Base-by-base conservation (phyloP, 23 tunicate species). In the Diplosoma virens region DNA sequence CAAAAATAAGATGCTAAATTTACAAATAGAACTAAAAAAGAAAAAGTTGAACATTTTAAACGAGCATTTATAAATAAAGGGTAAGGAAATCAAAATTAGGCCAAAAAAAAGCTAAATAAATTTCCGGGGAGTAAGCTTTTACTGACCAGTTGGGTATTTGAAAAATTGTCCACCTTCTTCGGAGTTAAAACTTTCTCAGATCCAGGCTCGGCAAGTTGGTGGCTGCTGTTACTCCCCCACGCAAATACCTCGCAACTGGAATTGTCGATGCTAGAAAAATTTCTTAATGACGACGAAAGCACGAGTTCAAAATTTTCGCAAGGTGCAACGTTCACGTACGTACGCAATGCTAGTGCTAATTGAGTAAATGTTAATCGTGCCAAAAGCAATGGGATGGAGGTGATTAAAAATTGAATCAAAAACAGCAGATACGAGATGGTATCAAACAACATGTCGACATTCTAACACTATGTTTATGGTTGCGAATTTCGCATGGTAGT, bases 151-250 rank as follows among this genome's bases (percentile, higher is more conserved):
- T 92, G 97, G 1, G 97, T 47, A 30, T 80, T 75, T 20, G 77
- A 53, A 48, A 92, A 92, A 75, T 67, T 68, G 25, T 56, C 64
- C 6, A 85, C 67, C 50, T 80, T 92, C 47, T 81, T 92, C 0
- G 97, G 92, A 6, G 53, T 53, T 35, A 85, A 32, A 17, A 92
- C 76, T 76, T 92, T 92, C 20, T 95, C 99, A 9, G 82, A 72
- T 32, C 83, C 87, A 25, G 69, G 76, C 41, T 95, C 99, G 25
- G 95, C 95, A 30, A 95, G 85, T 46, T 95, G 99, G 72, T 95
- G 99, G 37, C 93, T 84, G 66, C 88, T 80, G 79, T 95, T 95
- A 54, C 97, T 88, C 23, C 99, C 99, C 99, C 99, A 95, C 4
- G 93, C 95, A 75, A 53, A 95, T 2, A 85, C 99, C 2, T 86